Conservation (phyloP, 2,888 invertebrate genomes). For the Ochlodes sylvanus region DNA sequence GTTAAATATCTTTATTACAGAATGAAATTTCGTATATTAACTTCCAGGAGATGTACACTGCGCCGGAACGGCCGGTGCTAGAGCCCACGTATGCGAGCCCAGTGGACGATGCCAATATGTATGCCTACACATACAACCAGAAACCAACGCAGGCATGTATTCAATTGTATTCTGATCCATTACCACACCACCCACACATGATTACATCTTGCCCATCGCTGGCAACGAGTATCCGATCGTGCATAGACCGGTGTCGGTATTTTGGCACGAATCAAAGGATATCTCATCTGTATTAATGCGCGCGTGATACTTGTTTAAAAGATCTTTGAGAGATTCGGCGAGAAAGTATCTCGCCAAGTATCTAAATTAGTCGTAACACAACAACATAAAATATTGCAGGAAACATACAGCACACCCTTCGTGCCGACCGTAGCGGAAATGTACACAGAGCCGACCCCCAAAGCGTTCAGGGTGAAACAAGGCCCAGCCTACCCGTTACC, state of each 20-base stretch:
- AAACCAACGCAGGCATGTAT: neutral
- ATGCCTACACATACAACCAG: constrained; percentile 4
- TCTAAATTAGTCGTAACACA: no score
- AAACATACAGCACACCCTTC: constrained; percentile 12
- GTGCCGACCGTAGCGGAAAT: constrained; percentile 15
- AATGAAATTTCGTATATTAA: constrained; percentile 13
- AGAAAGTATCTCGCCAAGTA: no score
- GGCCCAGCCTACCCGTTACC: neutral
- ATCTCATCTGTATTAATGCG: no score
- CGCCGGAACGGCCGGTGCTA: neutral
- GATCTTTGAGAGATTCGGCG: no score
- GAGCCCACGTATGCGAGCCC: constrained; percentile 9
- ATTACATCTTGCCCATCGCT: no score
- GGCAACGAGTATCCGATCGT: no score
- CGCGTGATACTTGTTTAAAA: no score
- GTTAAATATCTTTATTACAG: neutral
- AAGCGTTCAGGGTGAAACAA: neutral
- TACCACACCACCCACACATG: no score
- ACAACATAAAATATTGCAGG: neutral
- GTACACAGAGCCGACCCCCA: constrained; percentile 5
- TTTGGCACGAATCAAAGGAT: no score
- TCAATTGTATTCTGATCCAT: no score
- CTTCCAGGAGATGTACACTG: constrained; percentile 8
- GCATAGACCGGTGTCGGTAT: no score
- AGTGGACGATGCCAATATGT: neutral